phyloP scores from a whole-genome alignment of 2,888 invertebrate genomes.

The Zele albiditarsus region DNA sequence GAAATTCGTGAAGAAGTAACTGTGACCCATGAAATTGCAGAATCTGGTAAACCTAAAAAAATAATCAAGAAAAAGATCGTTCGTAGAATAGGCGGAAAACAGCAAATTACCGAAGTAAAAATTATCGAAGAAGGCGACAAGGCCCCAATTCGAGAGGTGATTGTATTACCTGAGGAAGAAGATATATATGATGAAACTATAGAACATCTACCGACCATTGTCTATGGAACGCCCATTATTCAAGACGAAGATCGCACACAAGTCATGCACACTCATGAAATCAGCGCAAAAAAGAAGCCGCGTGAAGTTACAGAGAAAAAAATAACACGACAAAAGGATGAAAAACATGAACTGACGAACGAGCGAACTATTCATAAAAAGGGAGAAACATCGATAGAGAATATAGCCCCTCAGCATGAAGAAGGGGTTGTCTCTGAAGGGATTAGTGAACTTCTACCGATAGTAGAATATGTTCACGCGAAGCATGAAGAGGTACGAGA shows the following conservation, averaged over 20 bases:
- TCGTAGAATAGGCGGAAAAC: constrained; percentile 64
- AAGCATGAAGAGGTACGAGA: constrained; percentile 57
- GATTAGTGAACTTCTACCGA: constrained; percentile 34
- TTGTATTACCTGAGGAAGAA: constrained; percentile 63
- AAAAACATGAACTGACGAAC: constrained; percentile 71
- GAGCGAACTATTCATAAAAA: constrained; percentile 70
- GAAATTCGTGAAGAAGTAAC: no score
- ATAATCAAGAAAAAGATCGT: no score
- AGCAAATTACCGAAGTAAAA: constrained; percentile 48
- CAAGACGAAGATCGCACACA: constrained; percentile 55
- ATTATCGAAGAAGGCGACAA: constrained; percentile 63
- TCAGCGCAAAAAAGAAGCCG: constrained; percentile 50
- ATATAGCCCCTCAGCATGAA: constrained; percentile 62
- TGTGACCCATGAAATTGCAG: no score
- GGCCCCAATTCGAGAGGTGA: constrained; percentile 66
- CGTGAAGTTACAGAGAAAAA: constrained; percentile 67
- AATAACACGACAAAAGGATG: constrained; percentile 69
- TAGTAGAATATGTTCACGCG: constrained; percentile 44
- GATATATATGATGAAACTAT: constrained; percentile 62
- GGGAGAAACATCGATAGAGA: constrained; percentile 67
- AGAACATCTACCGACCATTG: constrained; percentile 50
- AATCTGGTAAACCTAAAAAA: no score
- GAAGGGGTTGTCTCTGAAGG: constrained; percentile 44
- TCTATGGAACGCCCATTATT: constrained; percentile 46
- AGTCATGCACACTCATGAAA: constrained; percentile 58